phyloP scores from a whole-genome alignment of 2,888 invertebrate genomes.

The Colostygia pectinataria region DNA sequence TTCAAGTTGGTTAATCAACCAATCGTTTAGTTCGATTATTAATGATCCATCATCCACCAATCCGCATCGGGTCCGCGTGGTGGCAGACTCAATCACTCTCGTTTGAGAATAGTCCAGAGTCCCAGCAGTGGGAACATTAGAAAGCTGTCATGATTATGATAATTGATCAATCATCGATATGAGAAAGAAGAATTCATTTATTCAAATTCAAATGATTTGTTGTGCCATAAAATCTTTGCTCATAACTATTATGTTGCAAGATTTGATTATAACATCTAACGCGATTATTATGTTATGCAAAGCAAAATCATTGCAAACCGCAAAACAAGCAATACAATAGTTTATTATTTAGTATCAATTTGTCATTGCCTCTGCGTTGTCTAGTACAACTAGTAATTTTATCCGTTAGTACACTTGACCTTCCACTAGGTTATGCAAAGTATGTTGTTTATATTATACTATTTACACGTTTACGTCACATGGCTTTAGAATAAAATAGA shows the following conservation, averaged over 20 bases:
- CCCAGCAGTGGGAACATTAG: too few relatives aligned
- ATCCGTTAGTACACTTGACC: conserved; percentile 14
- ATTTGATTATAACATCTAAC: conserved; percentile 12
- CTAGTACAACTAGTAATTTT: conserved; percentile 1
- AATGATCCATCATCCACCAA: too few relatives aligned
- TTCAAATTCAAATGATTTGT: neutral
- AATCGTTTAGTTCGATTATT: too few relatives aligned
- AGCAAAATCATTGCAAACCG: conserved; percentile 18
- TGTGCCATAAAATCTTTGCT: too few relatives aligned
- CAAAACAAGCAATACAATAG: conserved; percentile 22
- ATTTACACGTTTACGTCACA: neutral
- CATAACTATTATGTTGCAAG: neutral
- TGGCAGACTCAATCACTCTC: too few relatives aligned
- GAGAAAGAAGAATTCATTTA: neutral
- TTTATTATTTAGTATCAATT: conserved; percentile 24
- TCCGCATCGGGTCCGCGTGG: too few relatives aligned
- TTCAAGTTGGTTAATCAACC: too few relatives aligned
- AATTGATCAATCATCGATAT: too few relatives aligned
- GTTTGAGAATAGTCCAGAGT: too few relatives aligned
- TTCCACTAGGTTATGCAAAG: conserved; percentile 7
- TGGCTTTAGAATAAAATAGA: too few relatives aligned
- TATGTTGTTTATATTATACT: conserved; percentile 7
- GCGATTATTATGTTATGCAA: neutral
- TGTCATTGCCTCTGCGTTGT: conserved; percentile 19
- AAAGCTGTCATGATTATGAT: too few relatives aligned